Percentiles rank a stretch among this genome's conserved stretches.
Evolutionary conservation across 2,113 vertebrate species (phyloP).

Genomic region (Osmerus mordax): DNA sequence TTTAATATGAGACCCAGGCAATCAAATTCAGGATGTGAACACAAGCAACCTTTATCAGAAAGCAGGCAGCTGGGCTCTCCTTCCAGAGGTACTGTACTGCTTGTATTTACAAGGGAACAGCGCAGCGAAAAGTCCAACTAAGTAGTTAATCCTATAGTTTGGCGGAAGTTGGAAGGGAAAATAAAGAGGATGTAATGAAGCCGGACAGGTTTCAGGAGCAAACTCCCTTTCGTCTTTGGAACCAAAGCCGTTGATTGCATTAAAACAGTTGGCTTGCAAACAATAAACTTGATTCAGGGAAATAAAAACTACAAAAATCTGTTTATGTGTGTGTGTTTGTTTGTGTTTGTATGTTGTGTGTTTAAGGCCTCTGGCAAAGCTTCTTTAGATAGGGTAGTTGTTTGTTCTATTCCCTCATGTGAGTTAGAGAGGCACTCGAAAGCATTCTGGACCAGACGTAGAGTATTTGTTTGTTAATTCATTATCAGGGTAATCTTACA

Average conservation of each 20-base stretch:
- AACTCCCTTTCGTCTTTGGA: conserved; percentile 57
- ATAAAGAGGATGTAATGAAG: conserved; percentile 63
- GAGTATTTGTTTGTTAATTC: conserved; percentile 88
- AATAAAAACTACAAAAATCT: conserved; percentile 17
- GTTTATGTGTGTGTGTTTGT: conserved; percentile 9
- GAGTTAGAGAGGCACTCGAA: conserved; percentile 78
- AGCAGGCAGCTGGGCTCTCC: conserved; percentile 42
- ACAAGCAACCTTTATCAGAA: conserved; percentile 61
- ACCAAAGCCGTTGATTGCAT: conserved; percentile 79
- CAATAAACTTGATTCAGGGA: conserved; percentile 73
- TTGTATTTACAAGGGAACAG: conserved; percentile 40
- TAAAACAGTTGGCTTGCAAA: conserved; percentile 74
- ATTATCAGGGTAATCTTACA: conserved; percentile 84
- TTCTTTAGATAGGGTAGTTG: conserved; percentile 13
- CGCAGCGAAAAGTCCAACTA: conserved; percentile 40
- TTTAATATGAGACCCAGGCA: conserved; percentile 37
- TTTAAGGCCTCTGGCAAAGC: conserved; percentile 1
- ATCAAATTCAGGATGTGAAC: conserved; percentile 38
- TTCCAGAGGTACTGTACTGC: conserved; percentile 28
- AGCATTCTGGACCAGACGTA: conserved; percentile 81
- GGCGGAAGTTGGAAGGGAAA: conserved; percentile 44
- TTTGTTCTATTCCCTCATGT: conserved; percentile 60
- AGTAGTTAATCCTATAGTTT: conserved; percentile 52
- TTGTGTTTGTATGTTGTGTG: conserved; percentile 10
- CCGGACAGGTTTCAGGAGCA: conserved; percentile 72